Base-by-base conservation (phyloP, 2,113 vertebrate species). In the Notarius quadriscutis region DNA sequence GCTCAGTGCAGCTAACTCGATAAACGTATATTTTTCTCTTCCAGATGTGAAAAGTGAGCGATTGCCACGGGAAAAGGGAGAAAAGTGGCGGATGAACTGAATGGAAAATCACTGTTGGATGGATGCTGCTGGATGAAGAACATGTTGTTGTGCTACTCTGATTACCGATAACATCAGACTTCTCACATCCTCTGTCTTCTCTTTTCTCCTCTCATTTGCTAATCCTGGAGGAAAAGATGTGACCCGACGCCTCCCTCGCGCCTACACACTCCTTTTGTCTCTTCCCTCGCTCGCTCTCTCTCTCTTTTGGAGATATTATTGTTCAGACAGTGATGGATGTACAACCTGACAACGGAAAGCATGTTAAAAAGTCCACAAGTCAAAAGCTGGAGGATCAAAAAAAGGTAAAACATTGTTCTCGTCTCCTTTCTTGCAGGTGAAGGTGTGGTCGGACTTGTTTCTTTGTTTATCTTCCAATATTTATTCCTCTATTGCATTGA, bases 311-410 rank as follows among this genome's bases (percentile, higher is more conserved):
- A 96, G 94, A 91, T 22, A 94, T 93, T 95, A 89, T 80, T 14
- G 90, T 94, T 27, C 95, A 93, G 89, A 93, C 93, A 93, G 92
- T 94, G 94, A 99, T 99, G 98, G 98, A 99, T 96, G 96, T 97
- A 96, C 96, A 97, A 94, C 96, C 96, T 90, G 98, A 99, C 92
- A 96, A 95, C 94, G 96, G 91, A 94, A 99, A 96, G 93, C 97
- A 98, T 97, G 96, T 96, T 95, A 99, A 97, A 94, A 99, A 98
- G 96, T 96, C 97, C 85, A 93, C 97, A 89, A 97, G 96, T 95
- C 98, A 99, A 91, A 99, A 99, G 90, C 95, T 99, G 92, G 98
- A 99, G 95, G 98, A 99, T 93, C 98, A 99, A 92, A 99, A 99
- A 89, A 99, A 99, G 97, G 98, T 99, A 97, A 94, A 92, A 71